Base-by-base conservation (phyloP, 2,888 invertebrate genomes). In the Leptogaster cylindrica region DNA sequence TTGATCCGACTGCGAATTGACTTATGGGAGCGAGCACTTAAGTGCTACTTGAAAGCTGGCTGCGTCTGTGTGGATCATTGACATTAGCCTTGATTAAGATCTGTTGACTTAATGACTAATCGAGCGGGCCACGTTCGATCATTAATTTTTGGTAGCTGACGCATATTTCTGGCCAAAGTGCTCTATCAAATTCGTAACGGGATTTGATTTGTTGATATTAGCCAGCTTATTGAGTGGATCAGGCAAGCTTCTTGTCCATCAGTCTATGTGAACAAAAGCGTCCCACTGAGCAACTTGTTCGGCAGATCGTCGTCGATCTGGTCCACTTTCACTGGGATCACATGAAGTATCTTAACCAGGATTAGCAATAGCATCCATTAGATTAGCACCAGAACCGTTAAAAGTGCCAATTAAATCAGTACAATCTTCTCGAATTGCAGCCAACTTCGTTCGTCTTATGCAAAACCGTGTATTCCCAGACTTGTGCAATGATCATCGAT, bases 21-120 rank as follows among this genome's bases (percentile, higher is more conserved):
- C 58, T 58, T 58, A 58, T 58, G 58, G 41, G 23, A 58, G 58
- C 25, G 58, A 58, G 25, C 58, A 58, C 58, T 58, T 58, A 58
- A 58, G 58, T 39, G 58, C 46, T 64, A 64, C 46, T 46, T 46
- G 46, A 31, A 64, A 31, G 46, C 46, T 31, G 48, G 31, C 33
- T 44, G 50, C 48, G 64, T 18, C 33, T 44, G 50, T 33, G 64
- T 64, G 31, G 48, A 64, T 64, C 48, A 48, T 64, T 64, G 64
- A 46, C 64, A 64, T 64, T 64, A 48, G 64, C 64, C 64, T 64
- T 64, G 48, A 64, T 64, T 48, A 50, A 64, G 64, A 64, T 64
- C 64, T 50, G 64, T 50, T 64, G 64, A 64, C 64, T 64, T 64
- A 64, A 64, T 48, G 64, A 64, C 64, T 48, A 64, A 64, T 64